Percentiles rank a stretch among this genome's conserved stretches.
These are phyloP conservation scores for Digitonthophagus gazella DNA, from an alignment of 2,888 invertebrate species.

Conservation along the genomic window DNA sequence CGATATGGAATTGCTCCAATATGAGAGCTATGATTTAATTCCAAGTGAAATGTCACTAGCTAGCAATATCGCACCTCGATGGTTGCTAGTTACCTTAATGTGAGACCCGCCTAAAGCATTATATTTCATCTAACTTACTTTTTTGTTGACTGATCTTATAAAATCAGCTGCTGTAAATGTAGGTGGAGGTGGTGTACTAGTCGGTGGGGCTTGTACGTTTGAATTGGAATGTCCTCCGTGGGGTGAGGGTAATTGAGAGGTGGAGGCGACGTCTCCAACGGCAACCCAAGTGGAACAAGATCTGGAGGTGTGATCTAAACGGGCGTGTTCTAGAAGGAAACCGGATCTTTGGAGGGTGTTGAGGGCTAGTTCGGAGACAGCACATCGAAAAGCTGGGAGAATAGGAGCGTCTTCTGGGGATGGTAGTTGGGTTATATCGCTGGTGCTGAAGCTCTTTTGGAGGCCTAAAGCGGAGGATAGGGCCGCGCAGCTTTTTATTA, in stretches of 20 bases:
- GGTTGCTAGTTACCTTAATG: too few relatives aligned
- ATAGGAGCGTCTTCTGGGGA: conserved; percentile 52
- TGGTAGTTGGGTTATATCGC: conserved; percentile 67
- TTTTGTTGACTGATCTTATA: conserved; percentile 76
- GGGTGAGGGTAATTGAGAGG: conserved; percentile 80
- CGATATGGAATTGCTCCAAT: too few relatives aligned
- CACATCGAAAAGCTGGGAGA: conserved; percentile 46
- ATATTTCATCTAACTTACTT: conserved; percentile 56
- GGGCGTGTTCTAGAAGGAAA: conserved; percentile 56
- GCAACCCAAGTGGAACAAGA: conserved; percentile 88
- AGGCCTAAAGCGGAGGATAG: conserved; percentile 76
- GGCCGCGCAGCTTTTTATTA: conserved; percentile 77
- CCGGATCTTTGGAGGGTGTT: conserved; percentile 57
- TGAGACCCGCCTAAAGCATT: too few relatives aligned
- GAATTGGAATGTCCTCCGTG: conserved; percentile 59
- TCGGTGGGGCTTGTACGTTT: conserved; percentile 31
- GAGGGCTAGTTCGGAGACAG: conserved; percentile 61
- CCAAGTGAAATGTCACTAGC: too few relatives aligned
- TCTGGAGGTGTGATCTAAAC: conserved; percentile 59
- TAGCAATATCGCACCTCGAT: too few relatives aligned
- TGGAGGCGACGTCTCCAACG: conserved; percentile 72
- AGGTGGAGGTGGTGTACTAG: conserved; percentile 48
- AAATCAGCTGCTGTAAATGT: conserved; percentile 66
- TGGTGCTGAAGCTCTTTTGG: conserved; percentile 82
- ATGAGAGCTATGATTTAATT: too few relatives aligned